Base-by-base conservation (phyloP, 2,113 vertebrate genomes). In the Anoura caudifer region DNA sequence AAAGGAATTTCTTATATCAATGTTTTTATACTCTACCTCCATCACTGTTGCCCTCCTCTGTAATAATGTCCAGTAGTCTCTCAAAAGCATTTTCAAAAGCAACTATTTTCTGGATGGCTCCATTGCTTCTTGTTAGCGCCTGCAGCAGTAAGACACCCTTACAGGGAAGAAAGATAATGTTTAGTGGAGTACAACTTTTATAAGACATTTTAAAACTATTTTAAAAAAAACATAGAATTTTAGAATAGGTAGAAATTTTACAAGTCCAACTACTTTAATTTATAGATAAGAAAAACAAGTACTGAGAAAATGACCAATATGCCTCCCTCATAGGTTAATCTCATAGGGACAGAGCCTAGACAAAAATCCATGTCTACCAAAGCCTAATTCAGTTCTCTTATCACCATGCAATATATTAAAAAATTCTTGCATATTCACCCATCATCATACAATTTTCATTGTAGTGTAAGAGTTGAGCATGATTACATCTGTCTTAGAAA, bases 71-170 rank as follows among this genome's bases (percentile, higher is more conserved):
- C 79, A 99, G 97, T 47, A 99, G 99, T 91, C 99, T 99, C 95
- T 99, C 99, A 98, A 99, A 99, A 47, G 99, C 99, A 80, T 99
- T 99, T 97, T 99, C 99, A 97, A 99, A 99, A 43, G 99, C 99
- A 95, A 99, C 99, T 28, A 99, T 99, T 98, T 99, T 99, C 98
- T 99, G 99, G 98, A 99, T 99, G 96, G 99, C 99, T 83, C 99
- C 99, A 4, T 99, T 99, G 93, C 99, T 99, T 99, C 99, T 99
- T 50, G 99, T 99, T 96, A 99, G 77, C 7, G 99, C 99, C 96
- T 99, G 99, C 52, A 99, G 99, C 97, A 99, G 97, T 80, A 99
- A 95, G 63, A 99, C 98, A 83, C 99, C 99, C 99, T 99, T 96
- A 63, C 24, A 52, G 63, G 96, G 36, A 94, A 76, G 24, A 75